Conservation (phyloP, 2,888 invertebrate species). For the Drosophila meridionalis region DNA sequence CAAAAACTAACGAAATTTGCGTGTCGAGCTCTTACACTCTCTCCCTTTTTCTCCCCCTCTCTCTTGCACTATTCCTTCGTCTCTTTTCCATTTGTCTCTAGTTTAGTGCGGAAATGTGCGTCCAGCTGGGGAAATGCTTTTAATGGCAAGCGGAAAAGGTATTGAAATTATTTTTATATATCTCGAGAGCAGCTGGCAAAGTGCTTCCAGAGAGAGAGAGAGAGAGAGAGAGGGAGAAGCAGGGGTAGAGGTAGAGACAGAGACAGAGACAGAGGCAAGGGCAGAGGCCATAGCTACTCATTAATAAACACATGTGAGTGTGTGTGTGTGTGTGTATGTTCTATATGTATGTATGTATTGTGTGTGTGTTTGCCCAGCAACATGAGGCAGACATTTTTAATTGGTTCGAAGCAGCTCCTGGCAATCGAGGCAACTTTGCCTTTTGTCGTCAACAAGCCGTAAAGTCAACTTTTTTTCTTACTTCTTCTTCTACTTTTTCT, state of each 20-base stretch:
- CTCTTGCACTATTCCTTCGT: background rate
- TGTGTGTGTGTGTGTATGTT: conserved; percentile 5
- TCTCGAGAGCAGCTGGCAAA: conserved; percentile 44
- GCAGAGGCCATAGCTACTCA: conserved; percentile 33
- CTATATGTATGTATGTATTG: background rate
- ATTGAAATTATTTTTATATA: conserved; percentile 75
- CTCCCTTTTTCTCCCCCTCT: background rate
- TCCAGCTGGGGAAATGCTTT: conserved; percentile 68
- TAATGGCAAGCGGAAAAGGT: conserved; percentile 76
- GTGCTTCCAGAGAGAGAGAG: conserved; percentile 17
- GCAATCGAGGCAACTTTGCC: conserved; percentile 25
- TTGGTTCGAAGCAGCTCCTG: conserved; percentile 50
- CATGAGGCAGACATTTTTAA: conserved; percentile 60
- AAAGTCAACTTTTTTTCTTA: conserved; percentile 48
- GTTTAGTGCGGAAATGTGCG: conserved; percentile 52
- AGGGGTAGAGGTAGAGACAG: background rate
- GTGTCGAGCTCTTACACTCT: conserved; percentile 1
- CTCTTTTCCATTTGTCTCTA: conserved; percentile 21
- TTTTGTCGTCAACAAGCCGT: conserved; percentile 54
- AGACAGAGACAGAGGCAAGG: background rate
- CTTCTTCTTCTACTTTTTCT: background rate
- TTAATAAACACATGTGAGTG: conserved; percentile 46
- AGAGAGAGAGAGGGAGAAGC: background rate
- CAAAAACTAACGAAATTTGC: conserved; percentile 43
- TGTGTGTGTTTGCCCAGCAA: conserved; percentile 18